Evolutionary conservation across 2,888 invertebrate species (phyloP), one percentile per base, ranked within the genome.

Genomic region (Tenthredo notha): DNA sequence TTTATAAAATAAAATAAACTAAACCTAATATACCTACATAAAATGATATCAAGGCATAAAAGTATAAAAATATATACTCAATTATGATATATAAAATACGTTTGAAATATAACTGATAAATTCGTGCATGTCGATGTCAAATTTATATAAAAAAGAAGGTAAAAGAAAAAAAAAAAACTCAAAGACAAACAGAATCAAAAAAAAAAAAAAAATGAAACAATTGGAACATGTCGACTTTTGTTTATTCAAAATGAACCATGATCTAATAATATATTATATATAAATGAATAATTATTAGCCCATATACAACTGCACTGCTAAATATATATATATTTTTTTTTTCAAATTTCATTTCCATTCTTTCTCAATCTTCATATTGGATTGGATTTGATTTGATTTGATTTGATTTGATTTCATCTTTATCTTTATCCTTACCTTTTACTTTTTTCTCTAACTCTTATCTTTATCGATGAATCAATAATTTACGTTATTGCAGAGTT

Each of bases 71-170:
- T 33, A 67, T 33, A 33, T 67, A 18, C 15, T 18, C 21, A 33
- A 67, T 18, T 40, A 43, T 15, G 37, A 72, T n/a, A 72, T n/a
- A 72, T 33, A 74, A 74, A 40, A 43, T 25, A 40, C 25, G 43
- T 74, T 74, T 40, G 43, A 43, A 74, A 74, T 74, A 74, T 43
- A 74, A 74, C 74, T 43, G 15, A 74, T 74, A 74, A 74, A 74
- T 25, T 9, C 74, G 70, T 74, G 74, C 74, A 74, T 74, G 74
- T 74, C 74, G 74, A 74, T 74, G 74, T 74, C 47, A 74, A 29
- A 74, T 74, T 15, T 74, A 86, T 80, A 78, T 80, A 84, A 85
- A 87, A 84, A 85, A n/a, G n/a, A n/a, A n/a, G n/a, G n/a, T n/a
- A n/a, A n/a, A 85, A 61, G 54, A n/a, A 33, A 84, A 21, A 61